Percentiles rank a stretch among this genome's conserved stretches.
These are phyloP conservation scores for Alloscopus bannaensis DNA, from an alignment of 2,888 invertebrate species.

Conservation along the genomic window DNA sequence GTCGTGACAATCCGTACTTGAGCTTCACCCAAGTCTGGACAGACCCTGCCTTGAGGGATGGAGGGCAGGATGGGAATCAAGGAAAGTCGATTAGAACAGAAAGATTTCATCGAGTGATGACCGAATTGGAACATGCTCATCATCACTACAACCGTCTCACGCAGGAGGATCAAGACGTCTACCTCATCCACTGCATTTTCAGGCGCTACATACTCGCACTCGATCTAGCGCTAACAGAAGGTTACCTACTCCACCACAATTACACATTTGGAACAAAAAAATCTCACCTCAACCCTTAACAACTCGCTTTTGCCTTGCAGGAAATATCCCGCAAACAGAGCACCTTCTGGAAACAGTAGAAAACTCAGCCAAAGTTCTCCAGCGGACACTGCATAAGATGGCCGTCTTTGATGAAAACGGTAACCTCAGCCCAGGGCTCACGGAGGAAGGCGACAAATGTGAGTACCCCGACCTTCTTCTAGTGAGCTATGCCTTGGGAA, in stretches of 20 bases:
- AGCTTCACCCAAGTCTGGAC: slow-evolving; percentile 62
- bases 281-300: no score
- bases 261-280: no score
- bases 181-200: slow-evolving; percentile 62
- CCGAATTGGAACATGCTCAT: slow-evolving; percentile 64
- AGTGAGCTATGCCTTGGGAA: slow-evolving; percentile 55
- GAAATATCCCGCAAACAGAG: slow-evolving; percentile 36
- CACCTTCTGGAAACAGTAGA: slow-evolving; percentile 48
- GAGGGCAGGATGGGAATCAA: slow-evolving; percentile 31
- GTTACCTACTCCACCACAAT: slow-evolving; percentile 21
- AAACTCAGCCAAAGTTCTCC: slow-evolving; percentile 36
- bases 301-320: no score
- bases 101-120: slow-evolving; percentile 63
- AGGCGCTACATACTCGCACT: slow-evolving; percentile 65
- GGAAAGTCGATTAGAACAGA: slow-evolving; percentile 43
- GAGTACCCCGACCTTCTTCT: slow-evolving; percentile 61
- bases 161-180: slow-evolving; percentile 52
- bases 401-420: slow-evolving; percentile 42
- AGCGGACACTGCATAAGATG: slow-evolving; percentile 9
- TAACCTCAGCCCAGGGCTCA: slow-evolving; percentile 10
- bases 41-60: slow-evolving; percentile 31
- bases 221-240: slow-evolving; percentile 68
- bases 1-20: slow-evolving; percentile 54
- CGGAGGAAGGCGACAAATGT: slow-evolving; percentile 25
- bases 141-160: slow-evolving; percentile 61